Evolutionary conservation across 2,888 invertebrate species (phyloP).

Genomic region (Pyrrhia umbra): DNA sequence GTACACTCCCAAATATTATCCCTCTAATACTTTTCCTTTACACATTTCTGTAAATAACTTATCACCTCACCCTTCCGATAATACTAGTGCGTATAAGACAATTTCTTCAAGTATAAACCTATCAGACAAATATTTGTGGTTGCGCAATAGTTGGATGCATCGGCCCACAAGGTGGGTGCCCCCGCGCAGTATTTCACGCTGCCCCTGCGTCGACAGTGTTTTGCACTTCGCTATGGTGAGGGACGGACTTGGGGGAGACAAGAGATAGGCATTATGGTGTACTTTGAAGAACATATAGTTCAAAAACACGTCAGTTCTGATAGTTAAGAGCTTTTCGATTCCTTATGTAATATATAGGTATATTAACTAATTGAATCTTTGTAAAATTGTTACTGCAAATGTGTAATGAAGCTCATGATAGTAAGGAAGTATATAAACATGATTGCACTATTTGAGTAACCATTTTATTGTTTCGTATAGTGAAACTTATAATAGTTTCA

Average conservation of each 20-base stretch:
- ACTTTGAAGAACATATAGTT: no score
- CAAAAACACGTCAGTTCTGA: no score
- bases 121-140: conserved; percentile 64
- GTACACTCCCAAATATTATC: conserved; percentile 11
- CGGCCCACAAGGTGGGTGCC: conserved; percentile 81
- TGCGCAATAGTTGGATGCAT: conserved; percentile 65
- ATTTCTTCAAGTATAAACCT: conserved; percentile 61
- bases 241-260: conserved; percentile 66
- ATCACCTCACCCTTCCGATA: conserved; percentile 44
- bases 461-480: no score
- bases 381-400: no score
- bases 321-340: no score
- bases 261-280: neutral
- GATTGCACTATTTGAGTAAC: no score
- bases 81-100: conserved; percentile 48
- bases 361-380: no score
- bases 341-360: no score
- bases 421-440: no score
- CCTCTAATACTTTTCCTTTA: conserved; percentile 6
- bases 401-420: no score
- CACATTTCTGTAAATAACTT: conserved; percentile 39
- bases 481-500: no score
- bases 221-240: conserved; percentile 81
- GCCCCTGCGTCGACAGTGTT: conserved; percentile 82
- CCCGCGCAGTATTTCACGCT: conserved; percentile 82